Evolutionary conservation across 2,888 invertebrate species (phyloP), one percentile per base, ranked within the genome.

Genomic region (Hypselothyrea guttata): DNA sequence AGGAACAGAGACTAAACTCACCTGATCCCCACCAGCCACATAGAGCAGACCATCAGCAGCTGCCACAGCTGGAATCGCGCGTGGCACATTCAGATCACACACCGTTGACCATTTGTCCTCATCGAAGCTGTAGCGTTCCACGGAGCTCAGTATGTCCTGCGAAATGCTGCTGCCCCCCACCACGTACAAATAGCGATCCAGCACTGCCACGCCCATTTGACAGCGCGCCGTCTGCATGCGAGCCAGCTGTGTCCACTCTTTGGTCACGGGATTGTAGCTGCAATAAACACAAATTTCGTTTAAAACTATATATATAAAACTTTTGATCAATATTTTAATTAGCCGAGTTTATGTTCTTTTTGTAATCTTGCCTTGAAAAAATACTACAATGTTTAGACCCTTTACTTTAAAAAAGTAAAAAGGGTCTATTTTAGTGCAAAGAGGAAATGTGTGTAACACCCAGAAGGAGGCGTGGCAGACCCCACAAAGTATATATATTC

Each of bases 171-270:
- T 96, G 2, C 97, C 97, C 12, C 97, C 97, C 41, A 97, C 94
- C 49, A 96, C 94, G 89, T 97, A 98, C 45, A 98, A 92, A 86
- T 93, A 93, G 74, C 94, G 94, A 88, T 95, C 95, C 31, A 97
- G 91, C 52, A 96, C 94, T n/a, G 96, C 94, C 46, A 96, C 95
- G 34, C 97, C 97, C 92, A 97, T 95, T 91, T 97, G 97, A 62
- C 95, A 95, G 61, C 97, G 93, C 22, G 95, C 94, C 46, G 93
- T 94, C 33, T 93, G 92, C 95, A 97, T 95, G 22, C 94, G 92
- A 9, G 95, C 93, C 77, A 97, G 91, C 44, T 92, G 90, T 56
- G 92, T 92, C 96, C 97, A 97, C 88, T 95, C 94, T 75, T 94
- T 93, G 2, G 95, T 94, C 18, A 94, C 92, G 0, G 97, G 97